These are phyloP conservation scores for Balaenoptera acutorostrata DNA, from an alignment of 2,113 vertebrate genomes.

Conservation along the genomic window DNA sequence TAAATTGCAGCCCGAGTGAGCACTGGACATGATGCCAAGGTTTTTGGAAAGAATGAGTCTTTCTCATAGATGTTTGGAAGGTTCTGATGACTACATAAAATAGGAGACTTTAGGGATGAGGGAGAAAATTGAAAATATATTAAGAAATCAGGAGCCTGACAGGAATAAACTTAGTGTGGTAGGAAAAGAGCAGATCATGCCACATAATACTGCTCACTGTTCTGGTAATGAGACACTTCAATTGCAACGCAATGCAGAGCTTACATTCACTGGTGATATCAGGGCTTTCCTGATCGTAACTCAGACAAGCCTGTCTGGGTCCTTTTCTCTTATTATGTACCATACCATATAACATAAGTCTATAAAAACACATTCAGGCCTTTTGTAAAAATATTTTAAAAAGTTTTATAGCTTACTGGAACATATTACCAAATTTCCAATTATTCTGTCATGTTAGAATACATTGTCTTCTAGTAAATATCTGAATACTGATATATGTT, in stretches of 20 bases:
- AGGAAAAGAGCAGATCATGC: slow-evolving; percentile 66
- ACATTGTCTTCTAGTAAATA: slow-evolving; percentile 71
- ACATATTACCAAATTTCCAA: slow-evolving; percentile 73
- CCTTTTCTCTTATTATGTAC: slow-evolving; percentile 65
- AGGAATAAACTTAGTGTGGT: slow-evolving; percentile 61
- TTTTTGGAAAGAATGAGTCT: slow-evolving; percentile 67
- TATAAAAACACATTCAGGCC: slow-evolving; percentile 68
- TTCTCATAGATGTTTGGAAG: slow-evolving; percentile 69
- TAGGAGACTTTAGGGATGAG: slow-evolving; percentile 73
- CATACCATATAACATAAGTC: slow-evolving; percentile 58
- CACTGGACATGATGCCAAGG: slow-evolving; percentile 42
- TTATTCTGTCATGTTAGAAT: slow-evolving; percentile 75
- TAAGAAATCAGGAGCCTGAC: slow-evolving; percentile 73
- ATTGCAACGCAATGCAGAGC: slow-evolving; percentile 39
- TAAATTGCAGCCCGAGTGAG: slow-evolving; percentile 53
- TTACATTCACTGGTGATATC: slow-evolving; percentile 60
- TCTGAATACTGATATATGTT: slow-evolving; percentile 61
- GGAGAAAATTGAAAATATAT: slow-evolving; percentile 76
- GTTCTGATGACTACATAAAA: slow-evolving; percentile 67
- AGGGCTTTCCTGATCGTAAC: slow-evolving; percentile 63
- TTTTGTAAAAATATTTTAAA: slow-evolving; percentile 71
- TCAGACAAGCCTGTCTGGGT: slow-evolving; percentile 73
- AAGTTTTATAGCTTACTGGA: slow-evolving; percentile 73
- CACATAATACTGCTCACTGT: slow-evolving; percentile 67
- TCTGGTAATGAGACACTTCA: slow-evolving; percentile 70